Base-by-base conservation (phyloP, 1,140 invertebrate genomes). In the Drosophila trapezifrons region DNA sequence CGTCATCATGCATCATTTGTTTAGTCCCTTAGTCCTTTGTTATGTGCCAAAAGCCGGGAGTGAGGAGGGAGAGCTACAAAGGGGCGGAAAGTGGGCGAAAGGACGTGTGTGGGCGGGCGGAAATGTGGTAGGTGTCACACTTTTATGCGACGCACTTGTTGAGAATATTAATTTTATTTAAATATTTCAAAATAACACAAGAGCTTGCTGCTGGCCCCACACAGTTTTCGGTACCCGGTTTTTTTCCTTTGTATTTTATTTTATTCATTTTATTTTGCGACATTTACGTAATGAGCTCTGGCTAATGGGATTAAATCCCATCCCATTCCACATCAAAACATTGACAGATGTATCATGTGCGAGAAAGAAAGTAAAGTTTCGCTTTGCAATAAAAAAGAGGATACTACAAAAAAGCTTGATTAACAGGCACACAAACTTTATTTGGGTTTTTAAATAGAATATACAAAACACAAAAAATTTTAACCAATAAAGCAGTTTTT, bases 131-230 rank as follows among this genome's bases (percentile, higher is more conserved):
- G 64, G 80, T 75, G 74, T 74, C 71, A 54, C 72, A 72, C 71
- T 84, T 85, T 77, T 86, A 86, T 86, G 65, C 71, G 62, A 43
- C 58, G 71, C 71, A 79, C 76, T 86, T 86, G 83, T 76, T 86
- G 82, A 86, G 81, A 85, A 85, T 85, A 84, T 85, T 85, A 85
- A 85, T 84, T 85, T 85, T 80, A 76, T 79, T 86, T 86, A 85
- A 81, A 86, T 86, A 76, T 70, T 60, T 80, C 66, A 67, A 81
- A 81, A 76, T 66, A 64, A 69, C 62, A 79, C 76, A 56, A 37
- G 27, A 78, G 51, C 32, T 62, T 62, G 56, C 59, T 58, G 27
- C 49, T 63, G 40, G 29, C 42, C 46, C 58, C 49, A 51, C 38
- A 62, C 40, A 18, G 27, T 76, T 78, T 62, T 22, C 10, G n/a